Evolutionary conservation across 2,113 vertebrate genomes (phyloP).

Genomic region (Pavo muticus): DNA sequence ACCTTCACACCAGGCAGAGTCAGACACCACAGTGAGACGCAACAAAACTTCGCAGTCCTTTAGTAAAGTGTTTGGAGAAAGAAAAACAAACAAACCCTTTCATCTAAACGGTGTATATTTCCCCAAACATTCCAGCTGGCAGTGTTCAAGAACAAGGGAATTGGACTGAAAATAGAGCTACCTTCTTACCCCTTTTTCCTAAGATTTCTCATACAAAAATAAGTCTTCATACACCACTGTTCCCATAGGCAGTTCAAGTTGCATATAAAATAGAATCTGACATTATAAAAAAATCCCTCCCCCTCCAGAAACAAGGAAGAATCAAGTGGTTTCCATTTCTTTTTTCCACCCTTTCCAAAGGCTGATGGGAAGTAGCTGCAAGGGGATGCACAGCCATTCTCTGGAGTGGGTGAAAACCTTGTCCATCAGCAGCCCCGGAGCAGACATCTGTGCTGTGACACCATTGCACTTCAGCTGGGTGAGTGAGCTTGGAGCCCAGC

Average conservation of each 20-base stretch:
- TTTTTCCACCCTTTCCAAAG: not conserved
- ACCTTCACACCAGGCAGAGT: constrained; percentile 72
- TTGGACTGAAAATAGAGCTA: constrained; percentile 61
- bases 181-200: constrained; percentile 57
- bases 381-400: not conserved
- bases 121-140: constrained; percentile 68
- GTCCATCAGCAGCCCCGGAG: not conserved
- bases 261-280: constrained; percentile 66
- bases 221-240: constrained; percentile 81
- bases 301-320: constrained; percentile 5
- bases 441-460: not conserved
- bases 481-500: not conserved
- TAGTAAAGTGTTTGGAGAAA: constrained; percentile 77
- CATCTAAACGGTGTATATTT: constrained; percentile 9
- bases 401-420: not conserved
- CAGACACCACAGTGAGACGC: constrained; percentile 17
- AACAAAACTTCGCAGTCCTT: constrained; percentile 57
- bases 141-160: constrained; percentile 67
- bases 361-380: not conserved
- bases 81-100: not conserved
- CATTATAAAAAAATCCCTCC: constrained; percentile 33
- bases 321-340: not conserved
- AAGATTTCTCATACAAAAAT: constrained; percentile 87
- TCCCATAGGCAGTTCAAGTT: constrained; percentile 65
- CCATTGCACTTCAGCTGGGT: constrained; percentile 22